phyloP scores from a whole-genome alignment of 2,113 vertebrate species.

The Lamprotornis superbus region DNA sequence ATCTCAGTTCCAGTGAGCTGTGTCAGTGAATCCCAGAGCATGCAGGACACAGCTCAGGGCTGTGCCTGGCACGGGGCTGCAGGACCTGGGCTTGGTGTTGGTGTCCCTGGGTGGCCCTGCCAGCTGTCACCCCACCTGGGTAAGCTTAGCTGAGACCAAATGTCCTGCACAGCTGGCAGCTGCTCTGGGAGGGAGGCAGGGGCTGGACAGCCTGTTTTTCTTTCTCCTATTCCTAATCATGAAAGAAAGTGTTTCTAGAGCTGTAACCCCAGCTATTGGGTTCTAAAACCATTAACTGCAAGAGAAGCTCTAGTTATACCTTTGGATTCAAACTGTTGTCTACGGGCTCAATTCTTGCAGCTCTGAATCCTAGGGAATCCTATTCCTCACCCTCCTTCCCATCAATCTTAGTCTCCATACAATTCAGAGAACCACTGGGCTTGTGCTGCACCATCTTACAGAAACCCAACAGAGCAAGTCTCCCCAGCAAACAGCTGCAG shows the following conservation, averaged over 20 bases:
- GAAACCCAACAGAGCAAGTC: not conserved
- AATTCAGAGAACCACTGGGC: not conserved
- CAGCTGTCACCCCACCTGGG: not conserved
- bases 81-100: not conserved
- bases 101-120: not conserved
- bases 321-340: not conserved
- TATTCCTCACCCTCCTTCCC: not conserved
- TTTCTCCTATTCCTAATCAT: not conserved
- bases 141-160: not conserved
- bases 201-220: not conserved
- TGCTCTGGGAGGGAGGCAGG: not conserved
- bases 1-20: not conserved
- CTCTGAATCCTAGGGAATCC: not conserved
- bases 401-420: not conserved
- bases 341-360: not conserved
- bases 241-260: not conserved
- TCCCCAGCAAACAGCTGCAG: not conserved
- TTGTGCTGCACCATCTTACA: not conserved
- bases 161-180: not conserved
- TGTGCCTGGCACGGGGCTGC: not conserved
- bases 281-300: not conserved
- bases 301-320: not conserved
- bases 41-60: not conserved
- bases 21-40: fast-evolving
- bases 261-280: not conserved